These are phyloP conservation scores for Pseudomugil gertrudae DNA, from an alignment of 2,797 vertebrate species.

Conservation along the genomic window DNA sequence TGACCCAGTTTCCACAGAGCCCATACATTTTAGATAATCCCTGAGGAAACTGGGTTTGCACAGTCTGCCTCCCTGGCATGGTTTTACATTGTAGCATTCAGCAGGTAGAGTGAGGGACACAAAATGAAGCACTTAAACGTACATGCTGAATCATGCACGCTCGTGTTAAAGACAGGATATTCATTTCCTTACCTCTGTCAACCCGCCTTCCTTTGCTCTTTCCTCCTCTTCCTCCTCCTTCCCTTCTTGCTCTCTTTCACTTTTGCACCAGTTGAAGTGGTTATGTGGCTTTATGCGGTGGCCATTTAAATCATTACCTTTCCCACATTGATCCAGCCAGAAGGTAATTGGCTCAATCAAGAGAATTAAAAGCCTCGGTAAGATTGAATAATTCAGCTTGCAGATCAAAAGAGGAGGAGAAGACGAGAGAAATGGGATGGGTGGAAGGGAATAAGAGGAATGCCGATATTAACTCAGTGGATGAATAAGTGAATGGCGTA, in stretches of 20 bases:
- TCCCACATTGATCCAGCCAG: conserved; percentile 77
- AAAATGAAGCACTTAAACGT: conserved; percentile 72
- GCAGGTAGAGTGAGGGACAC: conserved; percentile 63
- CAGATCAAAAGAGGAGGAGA: conserved; percentile 69
- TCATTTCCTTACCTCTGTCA: conserved; percentile 62
- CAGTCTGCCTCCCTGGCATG: conserved; percentile 57
- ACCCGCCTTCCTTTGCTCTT: conserved; percentile 54
- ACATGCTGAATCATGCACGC: conserved; percentile 75
- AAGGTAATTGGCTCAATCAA: conserved; percentile 82
- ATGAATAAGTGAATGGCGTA: conserved; percentile 50
- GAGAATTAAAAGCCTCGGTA: conserved; percentile 78
- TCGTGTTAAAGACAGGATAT: conserved; percentile 72
- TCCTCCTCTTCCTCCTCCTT: conserved; percentile 29
- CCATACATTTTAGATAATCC: conserved; percentile 78
- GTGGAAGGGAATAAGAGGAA: conserved; percentile 33
- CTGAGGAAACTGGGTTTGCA: conserved; percentile 64
- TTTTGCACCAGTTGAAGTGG: conserved; percentile 66
- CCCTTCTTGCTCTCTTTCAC: conserved; percentile 18
- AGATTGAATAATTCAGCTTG: conserved; percentile 78
- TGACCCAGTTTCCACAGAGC: conserved; percentile 76
- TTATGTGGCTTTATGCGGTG: conserved; percentile 72
- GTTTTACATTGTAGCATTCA: conserved; percentile 55
- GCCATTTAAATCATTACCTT: conserved; percentile 82
- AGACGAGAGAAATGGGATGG: conserved; percentile 45
- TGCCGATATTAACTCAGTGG: conserved; percentile 60